A percentile compares a stretch with the other conserved stretches of the same genome.
Conservation (phyloP, 1,140 invertebrate genomes). For the Leptoteleia sp. region DNA sequence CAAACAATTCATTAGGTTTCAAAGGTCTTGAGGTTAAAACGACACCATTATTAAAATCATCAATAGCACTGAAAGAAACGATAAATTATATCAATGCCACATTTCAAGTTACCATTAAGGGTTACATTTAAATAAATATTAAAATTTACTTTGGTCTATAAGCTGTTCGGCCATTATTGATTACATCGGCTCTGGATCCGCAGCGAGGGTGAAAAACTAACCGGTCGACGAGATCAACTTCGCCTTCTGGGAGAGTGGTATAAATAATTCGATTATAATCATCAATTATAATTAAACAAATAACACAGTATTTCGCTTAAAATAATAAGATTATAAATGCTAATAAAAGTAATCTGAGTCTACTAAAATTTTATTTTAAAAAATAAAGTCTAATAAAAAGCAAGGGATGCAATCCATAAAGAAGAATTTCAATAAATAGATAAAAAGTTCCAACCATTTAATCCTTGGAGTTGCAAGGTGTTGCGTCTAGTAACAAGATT, state of each 20-base stretch:
- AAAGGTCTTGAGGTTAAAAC: constrained; percentile 93
- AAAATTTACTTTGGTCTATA: constrained; percentile 92
- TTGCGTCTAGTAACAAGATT: constrained; percentile 87
- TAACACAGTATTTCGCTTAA: background rate
- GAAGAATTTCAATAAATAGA: too few species aligned
- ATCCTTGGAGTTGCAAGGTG: constrained; percentile 81
- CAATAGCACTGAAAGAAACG: constrained; percentile 86
- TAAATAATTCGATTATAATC: background rate
- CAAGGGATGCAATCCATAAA: too few species aligned
- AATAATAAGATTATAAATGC: too few species aligned
- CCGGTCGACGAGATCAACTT: constrained; percentile 83
- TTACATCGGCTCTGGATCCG: constrained; percentile 94
- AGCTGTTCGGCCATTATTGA: constrained; percentile 93
- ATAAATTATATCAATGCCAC: constrained; percentile 5
- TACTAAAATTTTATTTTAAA: too few species aligned
- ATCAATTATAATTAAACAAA: background rate
- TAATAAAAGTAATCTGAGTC: too few species aligned
- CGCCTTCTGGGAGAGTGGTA: constrained; percentile 72
- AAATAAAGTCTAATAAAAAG: too few species aligned
- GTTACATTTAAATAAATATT: constrained; percentile 18
- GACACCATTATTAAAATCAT: constrained; percentile 98
- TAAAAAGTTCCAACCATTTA: constrained; percentile 70
- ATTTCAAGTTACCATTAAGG: too few species aligned
- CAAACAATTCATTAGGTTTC: constrained; percentile 93
- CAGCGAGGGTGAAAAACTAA: constrained; percentile 94